Evolutionary conservation across 2,888 invertebrate genomes (phyloP).

Genomic region (Agapetus fuscipes): DNA sequence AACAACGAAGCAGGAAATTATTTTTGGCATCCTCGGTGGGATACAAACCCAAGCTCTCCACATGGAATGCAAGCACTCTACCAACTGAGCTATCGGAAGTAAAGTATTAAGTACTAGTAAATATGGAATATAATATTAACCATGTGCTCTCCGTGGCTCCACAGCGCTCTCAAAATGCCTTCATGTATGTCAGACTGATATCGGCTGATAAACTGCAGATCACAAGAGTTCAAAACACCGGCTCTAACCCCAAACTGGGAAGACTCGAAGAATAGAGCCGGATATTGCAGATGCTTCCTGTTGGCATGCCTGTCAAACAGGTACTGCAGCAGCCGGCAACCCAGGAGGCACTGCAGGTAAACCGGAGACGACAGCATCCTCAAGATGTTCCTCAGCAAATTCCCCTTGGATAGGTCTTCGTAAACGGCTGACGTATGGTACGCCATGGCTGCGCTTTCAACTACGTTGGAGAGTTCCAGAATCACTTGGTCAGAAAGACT

Average conservation of each 20-base stretch:
- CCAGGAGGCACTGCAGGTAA: constrained; percentile 40
- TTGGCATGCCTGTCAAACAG: constrained; percentile 48
- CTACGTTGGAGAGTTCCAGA: constrained; percentile 35
- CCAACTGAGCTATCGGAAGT: too few species aligned
- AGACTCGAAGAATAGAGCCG: constrained; percentile 39
- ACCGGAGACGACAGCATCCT: constrained; percentile 39
- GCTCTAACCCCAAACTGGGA: constrained; percentile 36
- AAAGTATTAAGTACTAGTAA: too few species aligned
- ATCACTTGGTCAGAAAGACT: constrained; percentile 34
- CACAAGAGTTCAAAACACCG: constrained; percentile 32
- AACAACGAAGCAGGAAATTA: too few species aligned
- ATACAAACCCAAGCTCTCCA: too few species aligned
- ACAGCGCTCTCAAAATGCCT: constrained; percentile 34
- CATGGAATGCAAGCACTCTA: too few species aligned
- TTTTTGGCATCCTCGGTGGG: too few species aligned
- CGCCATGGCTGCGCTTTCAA: constrained; percentile 43
- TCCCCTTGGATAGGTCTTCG: constrained; percentile 35
- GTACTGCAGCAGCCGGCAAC: constrained; percentile 44
- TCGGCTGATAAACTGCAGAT: constrained; percentile 42
- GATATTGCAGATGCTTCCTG: constrained; percentile 35
- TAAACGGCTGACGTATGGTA: constrained; percentile 36
- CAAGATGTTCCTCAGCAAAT: constrained; percentile 40
- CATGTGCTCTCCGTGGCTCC: constrained; percentile 34
- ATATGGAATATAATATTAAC: constrained; percentile 48
- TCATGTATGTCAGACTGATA: constrained; percentile 42